A percentile compares a stretch with the other conserved stretches of the same genome.
phyloP scores from a whole-genome alignment of 1,140 invertebrate species.

The Uloborus diversus region DNA sequence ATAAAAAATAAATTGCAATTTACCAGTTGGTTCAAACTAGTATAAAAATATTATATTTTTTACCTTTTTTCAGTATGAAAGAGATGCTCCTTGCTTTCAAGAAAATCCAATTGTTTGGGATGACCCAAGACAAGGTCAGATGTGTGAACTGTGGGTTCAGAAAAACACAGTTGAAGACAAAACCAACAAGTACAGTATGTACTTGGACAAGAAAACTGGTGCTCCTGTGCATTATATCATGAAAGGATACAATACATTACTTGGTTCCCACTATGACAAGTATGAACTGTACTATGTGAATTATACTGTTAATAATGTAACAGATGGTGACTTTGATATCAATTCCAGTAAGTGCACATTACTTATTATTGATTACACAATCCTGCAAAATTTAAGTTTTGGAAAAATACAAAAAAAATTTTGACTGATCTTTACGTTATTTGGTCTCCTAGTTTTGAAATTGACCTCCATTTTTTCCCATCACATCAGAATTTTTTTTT shows the following conservation, averaged over 20 bases:
- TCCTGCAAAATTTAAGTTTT: too few species aligned
- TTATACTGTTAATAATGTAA: slow-evolving; percentile 75
- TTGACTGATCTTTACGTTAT: too few species aligned
- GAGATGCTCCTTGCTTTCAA: slow-evolving; percentile 36
- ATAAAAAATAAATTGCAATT: too few species aligned
- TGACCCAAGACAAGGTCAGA: background rate
- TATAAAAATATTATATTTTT: background rate
- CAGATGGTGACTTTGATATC: slow-evolving; percentile 73
- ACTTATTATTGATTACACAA: too few species aligned
- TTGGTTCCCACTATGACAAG: slow-evolving; percentile 96
- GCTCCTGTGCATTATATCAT: slow-evolving; percentile 87
- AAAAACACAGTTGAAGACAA: slow-evolving; percentile 77
- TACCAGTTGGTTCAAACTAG: too few species aligned
- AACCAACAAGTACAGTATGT: slow-evolving; percentile 86
- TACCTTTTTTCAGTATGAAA: slow-evolving; percentile 61
- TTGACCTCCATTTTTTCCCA: too few species aligned
- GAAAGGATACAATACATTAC: slow-evolving; percentile 88
- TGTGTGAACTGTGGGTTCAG: slow-evolving; percentile 79
- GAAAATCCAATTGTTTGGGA: background rate
- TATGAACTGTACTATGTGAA: slow-evolving; percentile 87
- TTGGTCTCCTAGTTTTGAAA: too few species aligned
- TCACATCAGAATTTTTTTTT: too few species aligned
- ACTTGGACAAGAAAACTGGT: slow-evolving; percentile 65
- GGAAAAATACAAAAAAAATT: too few species aligned
- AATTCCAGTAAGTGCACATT: slow-evolving; percentile 29